These are phyloP conservation scores for Esox masquinongy DNA, from an alignment of 2,797 vertebrate species.

Conservation along the genomic window DNA sequence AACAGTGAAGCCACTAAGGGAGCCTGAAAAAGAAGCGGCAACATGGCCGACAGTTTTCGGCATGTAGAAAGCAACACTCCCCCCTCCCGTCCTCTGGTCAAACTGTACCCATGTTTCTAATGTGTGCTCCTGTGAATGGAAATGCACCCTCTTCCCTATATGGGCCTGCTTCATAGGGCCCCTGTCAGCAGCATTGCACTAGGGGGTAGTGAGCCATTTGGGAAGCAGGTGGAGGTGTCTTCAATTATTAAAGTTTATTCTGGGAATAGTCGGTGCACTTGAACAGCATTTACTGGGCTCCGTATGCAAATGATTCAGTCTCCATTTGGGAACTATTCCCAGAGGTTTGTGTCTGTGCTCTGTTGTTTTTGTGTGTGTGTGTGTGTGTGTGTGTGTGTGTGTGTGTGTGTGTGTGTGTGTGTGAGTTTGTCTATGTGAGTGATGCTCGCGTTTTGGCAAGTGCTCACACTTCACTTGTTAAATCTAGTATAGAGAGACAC, in stretches of 20 bases:
- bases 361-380: slow-evolving; percentile 60
- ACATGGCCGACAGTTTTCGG: not conserved
- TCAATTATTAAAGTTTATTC: slow-evolving; percentile 82
- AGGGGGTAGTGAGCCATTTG: not conserved
- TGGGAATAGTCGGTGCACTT: slow-evolving; percentile 68
- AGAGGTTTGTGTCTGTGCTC: slow-evolving; percentile 71
- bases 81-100: slow-evolving; percentile 48
- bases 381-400: not conserved
- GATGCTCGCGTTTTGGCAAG: slow-evolving; percentile 66
- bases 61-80: slow-evolving; percentile 25
- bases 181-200: not conserved
- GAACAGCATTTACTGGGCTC: slow-evolving; percentile 74
- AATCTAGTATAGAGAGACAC: slow-evolving; percentile 37
- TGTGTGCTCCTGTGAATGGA: not conserved
- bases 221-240: slow-evolving; percentile 50
- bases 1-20: not conserved
- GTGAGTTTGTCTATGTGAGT: too few species aligned
- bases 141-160: not conserved
- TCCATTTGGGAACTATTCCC: slow-evolving; percentile 85
- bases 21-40: not conserved
- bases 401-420: too few species aligned
- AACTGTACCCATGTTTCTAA: slow-evolving; percentile 32
- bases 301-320: slow-evolving; percentile 83
- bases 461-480: slow-evolving; percentile 53
- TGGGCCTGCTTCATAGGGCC: not conserved